Base-by-base conservation (phyloP, 2,888 invertebrate species). In the Hydraecia micacea region DNA sequence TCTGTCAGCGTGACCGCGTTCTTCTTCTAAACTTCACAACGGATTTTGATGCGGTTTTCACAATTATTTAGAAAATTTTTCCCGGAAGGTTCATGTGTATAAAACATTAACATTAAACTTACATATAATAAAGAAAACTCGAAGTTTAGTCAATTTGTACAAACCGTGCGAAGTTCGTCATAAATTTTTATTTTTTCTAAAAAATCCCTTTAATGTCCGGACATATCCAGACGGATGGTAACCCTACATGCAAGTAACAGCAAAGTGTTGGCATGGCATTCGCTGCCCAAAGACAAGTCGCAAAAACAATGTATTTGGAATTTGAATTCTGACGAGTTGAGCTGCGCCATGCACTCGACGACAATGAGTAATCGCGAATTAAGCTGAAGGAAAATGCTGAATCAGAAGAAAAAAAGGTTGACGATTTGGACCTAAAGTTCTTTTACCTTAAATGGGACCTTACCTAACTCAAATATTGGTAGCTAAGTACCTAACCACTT, bases 281-380 rank as follows among this genome's bases (percentile, higher is more conserved):
- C 21, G 8, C 21, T 21, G 9, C 21, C 42, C 28, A 65, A 46
- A 46, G 18, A n/a, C 2, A n/a, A 25, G n/a, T 13, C 18, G 5
- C n/a, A 49, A 21, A 36, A 69, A 46, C 52, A 55, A 25, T 32
- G 28, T 13, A 52, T 25, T 28, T 42, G 42, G 7, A 28, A 46
- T 46, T 69, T 11, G 32, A 69, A 69, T 69, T 69, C 52, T 52
- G 55, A 25, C 25, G 36, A 52, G 9, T 52, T 9, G 15, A 52
- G 55, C 13, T 52, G 32, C 49, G 42, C 32, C 3, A 32, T 68
- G 7, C 5, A 28, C 28, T 75, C 36, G n/a, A 60, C 25, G 75
- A 36, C 13, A 60, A 77, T 39, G 25, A 77, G 28, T 62, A 25
- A 76, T 46, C 46, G 15, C 13, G 25, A 46, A 28, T n/a, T 46